Conservation (phyloP, 2,888 invertebrate species). For the Coecobrya sp. region DNA sequence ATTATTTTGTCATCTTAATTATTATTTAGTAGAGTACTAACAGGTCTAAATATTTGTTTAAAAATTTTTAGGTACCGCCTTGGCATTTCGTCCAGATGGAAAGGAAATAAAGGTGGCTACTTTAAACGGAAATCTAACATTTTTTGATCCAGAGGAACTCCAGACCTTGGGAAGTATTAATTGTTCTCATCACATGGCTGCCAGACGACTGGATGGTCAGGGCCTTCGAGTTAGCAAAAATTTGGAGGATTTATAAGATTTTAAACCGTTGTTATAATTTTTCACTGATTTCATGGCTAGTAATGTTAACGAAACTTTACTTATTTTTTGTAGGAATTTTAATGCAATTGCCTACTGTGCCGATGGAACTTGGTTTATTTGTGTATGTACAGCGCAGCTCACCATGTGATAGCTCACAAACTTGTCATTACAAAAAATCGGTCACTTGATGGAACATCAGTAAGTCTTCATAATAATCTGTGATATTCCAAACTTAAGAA, state of each 20-base stretch:
- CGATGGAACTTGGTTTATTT: constrained; percentile 96
- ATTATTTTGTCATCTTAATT: too few species aligned
- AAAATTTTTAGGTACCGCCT: constrained; percentile 89
- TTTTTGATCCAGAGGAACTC: constrained; percentile 92
- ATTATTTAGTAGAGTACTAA: too few species aligned
- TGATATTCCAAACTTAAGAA: too few species aligned
- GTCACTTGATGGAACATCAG: constrained; percentile 97
- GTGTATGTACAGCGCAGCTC: constrained; percentile 96
- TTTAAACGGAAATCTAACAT: constrained; percentile 94
- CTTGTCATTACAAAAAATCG: constrained; percentile 98
- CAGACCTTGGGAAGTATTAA: constrained; percentile 94
- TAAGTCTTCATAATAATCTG: constrained; percentile 89
- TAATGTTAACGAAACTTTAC: background rate
- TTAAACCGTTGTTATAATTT: background rate
- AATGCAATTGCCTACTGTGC: constrained; percentile 97
- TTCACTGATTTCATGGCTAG: constrained; percentile 23
- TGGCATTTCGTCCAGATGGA: constrained; percentile 96
- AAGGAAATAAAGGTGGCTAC: constrained; percentile 97
- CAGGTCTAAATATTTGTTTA: too few species aligned
- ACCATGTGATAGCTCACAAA: constrained; percentile 95
- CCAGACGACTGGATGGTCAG: constrained; percentile 94
- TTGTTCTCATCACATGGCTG: constrained; percentile 96
- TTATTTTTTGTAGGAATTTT: constrained; percentile 91
- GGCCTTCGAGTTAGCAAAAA: constrained; percentile 95
- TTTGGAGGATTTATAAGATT: constrained; percentile 93